Base-by-base conservation (phyloP, 2,113 vertebrate genomes). In the Marcusenius ussheri region DNA sequence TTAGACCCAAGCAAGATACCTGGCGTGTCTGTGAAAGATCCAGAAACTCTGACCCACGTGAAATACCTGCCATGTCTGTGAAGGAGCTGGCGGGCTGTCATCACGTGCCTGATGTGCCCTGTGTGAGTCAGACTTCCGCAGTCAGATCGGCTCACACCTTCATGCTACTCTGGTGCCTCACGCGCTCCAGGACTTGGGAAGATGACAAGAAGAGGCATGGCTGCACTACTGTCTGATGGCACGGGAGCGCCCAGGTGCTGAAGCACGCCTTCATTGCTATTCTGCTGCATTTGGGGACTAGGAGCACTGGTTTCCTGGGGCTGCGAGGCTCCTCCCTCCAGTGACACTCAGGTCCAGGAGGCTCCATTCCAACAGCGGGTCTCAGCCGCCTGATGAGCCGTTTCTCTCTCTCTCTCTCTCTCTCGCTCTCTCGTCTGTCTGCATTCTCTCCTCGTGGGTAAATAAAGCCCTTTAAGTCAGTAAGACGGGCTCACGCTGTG, bases 81-180 rank as follows among this genome's bases (percentile, higher is more conserved):
- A 70, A 70, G 62, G 27, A 70, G 62, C 10, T 11, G n/a, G 62
- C 27, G 77, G 53, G 87, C 92, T 94, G 39, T 13, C 77, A 21
- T 87, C 77, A 87, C 84, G 92, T 92, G 91, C 89, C 92, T 92
- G 90, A 93, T 93, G 91, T 90, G 91, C 56, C 91, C 88, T 27
- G 74, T 27, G 19, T 31, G 74, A 39, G 45, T 89, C 77, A 27
- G 74, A 46, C 31, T 46, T 19, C 31, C 77, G n/a, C 77, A 21
- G 10, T 42, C 50, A 83, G 70, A 35, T 53, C 27, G 62, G 10
- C 62, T 70, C 62, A 70, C 62, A 70, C 35, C 74, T 80, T 80
- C 17, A 39, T 35, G 74, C 35, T 39, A 35, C 35, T 11, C 74
- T 80, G 50, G 53, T 31, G 47, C 31, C 74, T 89, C 80, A 53